phyloP scores from a whole-genome alignment of 2,113 vertebrate genomes.

The Podilymbus podiceps region DNA sequence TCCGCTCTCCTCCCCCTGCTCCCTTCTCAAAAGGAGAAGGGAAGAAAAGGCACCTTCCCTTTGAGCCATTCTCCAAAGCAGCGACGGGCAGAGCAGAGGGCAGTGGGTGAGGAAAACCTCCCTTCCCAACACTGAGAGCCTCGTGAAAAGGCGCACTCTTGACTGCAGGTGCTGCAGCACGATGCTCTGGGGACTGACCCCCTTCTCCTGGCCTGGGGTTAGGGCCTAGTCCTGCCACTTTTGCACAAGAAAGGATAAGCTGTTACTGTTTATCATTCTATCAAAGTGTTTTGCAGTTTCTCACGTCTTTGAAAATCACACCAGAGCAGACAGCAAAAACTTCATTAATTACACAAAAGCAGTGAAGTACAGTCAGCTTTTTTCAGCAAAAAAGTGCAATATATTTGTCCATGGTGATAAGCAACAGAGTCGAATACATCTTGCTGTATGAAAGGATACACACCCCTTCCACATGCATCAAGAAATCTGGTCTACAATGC shows the following conservation, averaged over 20 bases:
- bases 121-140: neutral
- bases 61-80: neutral
- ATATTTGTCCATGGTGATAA: neutral
- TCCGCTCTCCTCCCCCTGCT: neutral
- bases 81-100: neutral
- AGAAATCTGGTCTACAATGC: neutral
- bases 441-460: neutral
- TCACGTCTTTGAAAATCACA: neutral
- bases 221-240: neutral
- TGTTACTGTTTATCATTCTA: neutral
- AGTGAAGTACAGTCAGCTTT: neutral
- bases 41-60: neutral
- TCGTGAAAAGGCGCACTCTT: fast-evolving
- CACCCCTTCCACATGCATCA: neutral
- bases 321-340: neutral
- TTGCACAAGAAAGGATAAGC: neutral
- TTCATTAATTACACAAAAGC: neutral
- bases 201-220: neutral
- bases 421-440: neutral
- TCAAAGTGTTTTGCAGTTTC: neutral
- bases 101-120: neutral
- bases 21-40: neutral
- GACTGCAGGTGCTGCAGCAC: neutral
- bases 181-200: neutral
- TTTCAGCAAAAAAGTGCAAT: neutral